Base-by-base conservation (phyloP, 2,888 invertebrate species). In the Hydrotaea cyrtoneurina region DNA sequence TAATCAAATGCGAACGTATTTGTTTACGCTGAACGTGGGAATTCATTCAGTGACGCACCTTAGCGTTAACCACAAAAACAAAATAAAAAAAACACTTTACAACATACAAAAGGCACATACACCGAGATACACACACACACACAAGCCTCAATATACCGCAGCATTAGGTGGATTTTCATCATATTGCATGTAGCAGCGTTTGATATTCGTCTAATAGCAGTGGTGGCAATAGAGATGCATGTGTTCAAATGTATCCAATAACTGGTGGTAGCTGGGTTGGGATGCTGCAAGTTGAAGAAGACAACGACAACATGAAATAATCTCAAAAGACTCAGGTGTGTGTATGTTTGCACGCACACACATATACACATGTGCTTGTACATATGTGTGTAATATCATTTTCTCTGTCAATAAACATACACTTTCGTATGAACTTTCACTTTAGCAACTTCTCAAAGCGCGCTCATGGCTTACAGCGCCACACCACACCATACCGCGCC, bases 381-480 rank as follows among this genome's bases (percentile, higher is more conserved):
- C 31, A 11, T 36, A 10, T 21, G 11, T 39, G 46, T 69, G 69
- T 31, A 76, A 36, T 77, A 46, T 78, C 66, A 71, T 85, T 82
- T 79, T 79, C 81, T 85, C 85, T 85, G 81, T 82, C 85, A 79
- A 85, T 85, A 79, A 78, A 62, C 50, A 53, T 76, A 82, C 78
- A 85, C 81, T 85, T 85, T 81, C 77, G 76, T 85, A 73, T 82
- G 85, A 85, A 85, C 85, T 85, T 85, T 85, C 85, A 85, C 85
- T 85, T 85, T 69, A 85, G 73, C 76, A 19, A 26, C 69, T 69
- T 23, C 15, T 43, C 46, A 21, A 43, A 46, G 46, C 43, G 15
- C 23, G 46, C 46, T 69, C 69, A 46, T 69, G 46, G 69, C 69
- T 19, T 21, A 69, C 69, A 19, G 21, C 43, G 21, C 17, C 66